Evolutionary conservation across 2,888 invertebrate species (phyloP), one percentile per base, ranked within the genome.

Genomic region (Idaea straminata): DNA sequence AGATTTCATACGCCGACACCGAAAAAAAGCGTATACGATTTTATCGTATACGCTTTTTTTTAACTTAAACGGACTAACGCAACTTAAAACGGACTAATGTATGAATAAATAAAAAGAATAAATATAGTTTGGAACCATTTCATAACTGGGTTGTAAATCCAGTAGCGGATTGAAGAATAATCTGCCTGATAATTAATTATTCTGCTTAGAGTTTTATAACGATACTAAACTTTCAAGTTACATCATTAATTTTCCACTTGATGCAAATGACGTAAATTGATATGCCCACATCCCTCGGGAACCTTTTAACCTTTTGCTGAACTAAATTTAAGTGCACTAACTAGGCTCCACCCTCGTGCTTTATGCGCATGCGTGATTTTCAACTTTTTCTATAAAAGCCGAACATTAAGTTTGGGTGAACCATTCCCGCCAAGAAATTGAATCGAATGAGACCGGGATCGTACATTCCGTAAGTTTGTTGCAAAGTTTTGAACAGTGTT

Each of bases 341-440:
- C 62, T 72, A 78, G 78, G 77, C 81, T 83, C 83, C 81, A 80
- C 84, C 86, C 75, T 72, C 57, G 63, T 57, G 57, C 62, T 62
- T 35, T 62, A 6, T 47, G 71, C 89, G 91, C 91, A 84, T 86
- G 91, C 89, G 89, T 74, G 68, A 7, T 38, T 59, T 36, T 15
- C 63, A 61, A 64, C 58, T 66, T 60, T 59, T 66, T 67, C 75
- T 90, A 89, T 91, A 91, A 84, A 91, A 89, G 85, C 76, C 74
- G 65, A 65, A 69, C 65, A 69, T 63, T 66, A 66, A 66, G 73
- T 70, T 64, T 57, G 69, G 63, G 68, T 70, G 62, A 70, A 80
- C 69, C 90, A 92, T 88, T 91, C 85, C 86, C 85, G 83, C 82
- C 81, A 82, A 78, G 78, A 74, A 64, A 70, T 70, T 71, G 69